These are phyloP conservation scores for Cacatua alba DNA, from an alignment of 2,113 vertebrate species.

Conservation along the genomic window DNA sequence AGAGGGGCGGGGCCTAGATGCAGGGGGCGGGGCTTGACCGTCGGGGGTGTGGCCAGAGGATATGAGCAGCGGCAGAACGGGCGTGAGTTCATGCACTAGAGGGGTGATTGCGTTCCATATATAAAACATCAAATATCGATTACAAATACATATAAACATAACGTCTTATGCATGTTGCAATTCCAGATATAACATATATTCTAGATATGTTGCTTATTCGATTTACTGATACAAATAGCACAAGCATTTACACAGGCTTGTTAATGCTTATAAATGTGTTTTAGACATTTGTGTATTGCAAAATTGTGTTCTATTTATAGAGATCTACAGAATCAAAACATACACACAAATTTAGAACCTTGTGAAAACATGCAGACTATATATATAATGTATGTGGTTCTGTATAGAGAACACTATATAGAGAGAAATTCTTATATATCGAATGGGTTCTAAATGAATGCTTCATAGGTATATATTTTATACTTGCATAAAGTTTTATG, in stretches of 20 bases:
- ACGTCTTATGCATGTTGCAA: rapidly evolving
- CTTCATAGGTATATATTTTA: not conserved
- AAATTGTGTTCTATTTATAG: not conserved
- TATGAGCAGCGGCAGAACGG: rapidly evolving
- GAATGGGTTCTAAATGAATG: not conserved
- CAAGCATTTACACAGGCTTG: rapidly evolving
- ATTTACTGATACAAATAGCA: not conserved
- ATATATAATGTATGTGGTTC: not conserved
- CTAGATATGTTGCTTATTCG: not conserved
- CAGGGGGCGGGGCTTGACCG: too few species aligned
- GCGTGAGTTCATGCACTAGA: rapidly evolving
- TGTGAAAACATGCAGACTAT: not conserved
- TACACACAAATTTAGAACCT: not conserved
- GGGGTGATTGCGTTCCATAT: rapidly evolving
- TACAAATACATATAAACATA: rapidly evolving
- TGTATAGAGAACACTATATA: not conserved
- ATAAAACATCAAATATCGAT: rapidly evolving
- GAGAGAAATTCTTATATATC: not conserved
- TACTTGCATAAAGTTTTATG: not conserved
- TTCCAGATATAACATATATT: rapidly evolving
- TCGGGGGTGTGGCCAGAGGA: too few species aligned
- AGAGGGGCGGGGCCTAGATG: too few species aligned
- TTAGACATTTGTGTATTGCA: not conserved
- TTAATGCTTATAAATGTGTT: rapidly evolving
- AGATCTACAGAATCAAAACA: not conserved